Base-by-base conservation (phyloP, 2,113 vertebrate genomes). In the Naja naja region DNA sequence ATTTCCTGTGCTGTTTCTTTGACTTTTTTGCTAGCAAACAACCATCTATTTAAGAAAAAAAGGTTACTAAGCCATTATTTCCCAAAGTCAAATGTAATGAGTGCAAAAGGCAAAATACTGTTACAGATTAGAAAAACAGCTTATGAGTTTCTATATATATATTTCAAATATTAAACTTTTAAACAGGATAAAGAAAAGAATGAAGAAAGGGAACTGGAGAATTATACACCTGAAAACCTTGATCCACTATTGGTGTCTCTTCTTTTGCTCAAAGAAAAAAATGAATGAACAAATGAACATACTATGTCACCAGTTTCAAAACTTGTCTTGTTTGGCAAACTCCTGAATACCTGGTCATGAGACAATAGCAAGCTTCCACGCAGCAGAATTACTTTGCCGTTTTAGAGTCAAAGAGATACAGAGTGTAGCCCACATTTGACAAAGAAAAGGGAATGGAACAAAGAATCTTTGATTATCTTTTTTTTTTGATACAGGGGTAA, bases 41-140 rank as follows among this genome's bases (percentile, higher is more conserved):
- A 95, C 96, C 2, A 91, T 94, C 92, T 97, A 94, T 95, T 97
- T 97, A 97, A 97, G 97, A 98, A 98, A 98, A 97, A 88, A 93
- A 69, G 64, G 45, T 98, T 98, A 98, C 97, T 97, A 88, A 94
- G 95, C 94, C 97, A 55, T 97, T 96, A 97, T 96, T 96, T 97
- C 94, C 90, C 96, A 97, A 95, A 97, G 95, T 88, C 95, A 96
- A 97, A 96, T 94, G 97, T 97, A 97, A 97, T 39, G 56, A 96
- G 94, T 95, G 95, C 95, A 96, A 98, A 97, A 97, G 97, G 97
- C 97, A 96, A 97, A 97, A 95, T 94, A 95, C 96, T 74, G 92
- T 91, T 96, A 97, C 92, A 97, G 95, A 91, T 97, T 97, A 96
- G 95, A 97, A 97, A 92, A 96, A 89, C 39, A 39, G 96, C 93